Evolutionary conservation across 2,113 vertebrate genomes (phyloP).

Genomic region (Mustela lutreola): DNA sequence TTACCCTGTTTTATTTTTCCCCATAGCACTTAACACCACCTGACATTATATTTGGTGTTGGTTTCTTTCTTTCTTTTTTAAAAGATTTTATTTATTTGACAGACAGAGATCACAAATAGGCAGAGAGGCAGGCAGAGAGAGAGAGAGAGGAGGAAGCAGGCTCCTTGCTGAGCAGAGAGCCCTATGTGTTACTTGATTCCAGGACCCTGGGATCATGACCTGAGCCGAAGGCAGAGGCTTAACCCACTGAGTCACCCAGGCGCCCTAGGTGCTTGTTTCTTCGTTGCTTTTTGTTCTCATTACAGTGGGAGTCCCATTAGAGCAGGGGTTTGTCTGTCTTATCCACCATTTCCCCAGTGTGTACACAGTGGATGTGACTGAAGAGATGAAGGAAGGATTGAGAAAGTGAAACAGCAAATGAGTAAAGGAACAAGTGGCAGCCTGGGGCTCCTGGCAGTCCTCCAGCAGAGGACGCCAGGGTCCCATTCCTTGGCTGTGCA

Average conservation of each 20-base stretch:
- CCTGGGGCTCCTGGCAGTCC: neutral
- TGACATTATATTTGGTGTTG: neutral
- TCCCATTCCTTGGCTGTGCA: neutral
- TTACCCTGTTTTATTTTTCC: neutral
- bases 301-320: neutral
- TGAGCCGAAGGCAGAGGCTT: too few species aligned
- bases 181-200: too few species aligned
- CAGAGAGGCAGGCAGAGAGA: too few species aligned
- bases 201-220: too few species aligned
- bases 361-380: neutral
- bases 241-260: too few species aligned
- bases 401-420: conserved; percentile 11
- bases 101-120: too few species aligned
- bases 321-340: neutral
- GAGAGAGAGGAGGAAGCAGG: too few species aligned
- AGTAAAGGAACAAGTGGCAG: neutral
- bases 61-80: neutral
- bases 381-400: neutral
- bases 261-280: neutral
- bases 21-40: neutral
- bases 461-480: neutral
- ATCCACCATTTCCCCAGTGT: neutral
- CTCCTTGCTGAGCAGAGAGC: too few species aligned
- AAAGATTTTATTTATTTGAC: too few species aligned
- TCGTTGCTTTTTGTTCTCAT: neutral